Base-by-base conservation (phyloP, 2,797 vertebrate genomes). In the Callimico goeldii region DNA sequence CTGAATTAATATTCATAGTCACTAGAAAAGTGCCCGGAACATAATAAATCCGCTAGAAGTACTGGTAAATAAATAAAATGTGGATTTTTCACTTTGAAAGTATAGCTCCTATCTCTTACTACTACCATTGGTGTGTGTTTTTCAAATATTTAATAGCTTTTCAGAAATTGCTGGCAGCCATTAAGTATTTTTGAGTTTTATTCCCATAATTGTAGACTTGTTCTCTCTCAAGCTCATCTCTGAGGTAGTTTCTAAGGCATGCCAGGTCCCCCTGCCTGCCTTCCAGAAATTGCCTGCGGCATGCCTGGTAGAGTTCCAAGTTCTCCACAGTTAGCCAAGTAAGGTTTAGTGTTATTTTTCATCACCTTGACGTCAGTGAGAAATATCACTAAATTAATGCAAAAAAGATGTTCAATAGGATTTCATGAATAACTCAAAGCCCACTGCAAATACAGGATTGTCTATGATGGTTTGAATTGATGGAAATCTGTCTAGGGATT, bases 311-410 rank as follows among this genome's bases (percentile, higher is more conserved):
- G 57, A 5, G 82, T 98, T 98, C 97, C 98, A 98, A 94, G 57
- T 94, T 70, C 96, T 97, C 80, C 91, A 95, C 82, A 93, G 72
- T 88, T 73, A 97, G 97, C 96, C 97, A 98, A 98, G 82, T 88
- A 96, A 98, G 91, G 83, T 97, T 98, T 96, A 98, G 48, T 90
- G 50, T 95, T 97, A 89, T 97, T 97, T 97, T 98, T 98, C 95
- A 98, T 98, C 97, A 98, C 96, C 96, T 97, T 98, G 96, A 98
- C 80, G 96, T 97, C 95, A 98, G 58, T 97, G 98, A 98, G 97
- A 98, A 98, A 98, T 97, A 97, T 95, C 92, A 98, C 92, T 96
- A 93, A 98, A 98, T 98, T 97, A 98, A 98, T 97, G 79, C 30
- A 97, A 97, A 98, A 97, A 97, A 95, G 67, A 84, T 67, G 95